A percentile compares a stretch with the other conserved stretches of the same genome.
Conservation (phyloP, 2,113 vertebrate species). For the Pangasianodon gigas region DNA sequence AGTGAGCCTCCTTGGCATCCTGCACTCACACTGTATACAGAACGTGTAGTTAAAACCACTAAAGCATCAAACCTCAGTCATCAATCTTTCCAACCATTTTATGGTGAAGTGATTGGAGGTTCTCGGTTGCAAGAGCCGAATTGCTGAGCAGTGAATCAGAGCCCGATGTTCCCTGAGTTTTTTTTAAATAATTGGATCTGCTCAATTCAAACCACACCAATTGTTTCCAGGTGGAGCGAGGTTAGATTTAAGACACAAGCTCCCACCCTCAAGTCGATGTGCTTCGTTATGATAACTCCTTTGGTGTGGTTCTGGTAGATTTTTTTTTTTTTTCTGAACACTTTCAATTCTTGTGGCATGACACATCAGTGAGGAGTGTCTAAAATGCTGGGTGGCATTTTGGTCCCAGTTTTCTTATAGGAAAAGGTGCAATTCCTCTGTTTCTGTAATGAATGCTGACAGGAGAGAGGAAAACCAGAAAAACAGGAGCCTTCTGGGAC, state of each 20-base stretch:
- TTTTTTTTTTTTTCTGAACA: neutral
- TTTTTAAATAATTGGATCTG: neutral
- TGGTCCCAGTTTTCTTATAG: neutral
- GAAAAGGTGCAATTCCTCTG: neutral
- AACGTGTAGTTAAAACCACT: neutral
- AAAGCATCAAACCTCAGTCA: slow-evolving; percentile 20
- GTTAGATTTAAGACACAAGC: neutral
- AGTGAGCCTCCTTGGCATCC: neutral
- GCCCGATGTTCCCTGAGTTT: neutral
- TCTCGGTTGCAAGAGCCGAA: neutral
- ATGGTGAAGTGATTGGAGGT: neutral
- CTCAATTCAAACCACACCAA: neutral
- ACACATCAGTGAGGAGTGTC: neutral
- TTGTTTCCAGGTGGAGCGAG: neutral
- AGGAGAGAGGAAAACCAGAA: neutral
- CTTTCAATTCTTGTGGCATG: neutral
- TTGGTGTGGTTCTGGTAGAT: neutral
- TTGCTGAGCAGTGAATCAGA: neutral
- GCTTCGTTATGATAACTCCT: neutral
- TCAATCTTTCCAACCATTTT: slow-evolving; percentile 13
- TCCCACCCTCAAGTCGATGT: too few species aligned
- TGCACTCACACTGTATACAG: neutral
- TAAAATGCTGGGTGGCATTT: neutral
- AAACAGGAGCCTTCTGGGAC: neutral
- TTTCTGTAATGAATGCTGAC: neutral